Conservation (phyloP, 2,113 vertebrate species). For the Daubentonia madagascariensis region DNA sequence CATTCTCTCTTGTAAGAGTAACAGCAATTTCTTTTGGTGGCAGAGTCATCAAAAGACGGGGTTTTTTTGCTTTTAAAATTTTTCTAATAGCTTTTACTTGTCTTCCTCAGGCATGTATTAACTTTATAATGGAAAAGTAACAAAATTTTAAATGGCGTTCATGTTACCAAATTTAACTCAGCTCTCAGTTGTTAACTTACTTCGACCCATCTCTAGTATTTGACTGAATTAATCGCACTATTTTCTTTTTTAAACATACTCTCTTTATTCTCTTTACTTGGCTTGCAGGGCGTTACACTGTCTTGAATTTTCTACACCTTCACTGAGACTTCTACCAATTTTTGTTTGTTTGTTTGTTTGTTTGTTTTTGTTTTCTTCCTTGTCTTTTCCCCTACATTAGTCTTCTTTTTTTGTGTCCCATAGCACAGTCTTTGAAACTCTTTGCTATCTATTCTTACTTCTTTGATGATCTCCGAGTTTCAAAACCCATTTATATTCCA, state of each 20-base stretch:
- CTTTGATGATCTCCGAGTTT: neutral
- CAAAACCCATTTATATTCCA: neutral
- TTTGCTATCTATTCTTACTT: neutral
- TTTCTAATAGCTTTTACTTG: neutral
- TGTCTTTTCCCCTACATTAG: neutral
- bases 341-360: no score
- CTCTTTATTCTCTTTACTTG: neutral
- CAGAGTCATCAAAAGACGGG: neutral
- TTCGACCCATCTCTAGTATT: neutral
- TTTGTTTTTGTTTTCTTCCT: no score
- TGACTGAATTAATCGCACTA: no score
- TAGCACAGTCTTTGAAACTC: neutral
- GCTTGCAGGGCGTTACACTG: neutral
- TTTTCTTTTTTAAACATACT: neutral
- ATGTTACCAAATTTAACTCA: neutral
- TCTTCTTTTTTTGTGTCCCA: neutral
- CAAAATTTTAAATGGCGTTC: neutral
- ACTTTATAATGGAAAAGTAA: neutral
- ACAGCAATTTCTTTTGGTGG: neutral
- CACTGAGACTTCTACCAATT: neutral
- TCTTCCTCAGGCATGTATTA: neutral
- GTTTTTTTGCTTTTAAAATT: neutral
- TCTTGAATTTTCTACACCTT: no score
- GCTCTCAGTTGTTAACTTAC: neutral
- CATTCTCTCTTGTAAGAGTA: neutral